These are phyloP conservation scores for Macquaria australasica DNA, from an alignment of 2,113 vertebrate species.

Conservation along the genomic window DNA sequence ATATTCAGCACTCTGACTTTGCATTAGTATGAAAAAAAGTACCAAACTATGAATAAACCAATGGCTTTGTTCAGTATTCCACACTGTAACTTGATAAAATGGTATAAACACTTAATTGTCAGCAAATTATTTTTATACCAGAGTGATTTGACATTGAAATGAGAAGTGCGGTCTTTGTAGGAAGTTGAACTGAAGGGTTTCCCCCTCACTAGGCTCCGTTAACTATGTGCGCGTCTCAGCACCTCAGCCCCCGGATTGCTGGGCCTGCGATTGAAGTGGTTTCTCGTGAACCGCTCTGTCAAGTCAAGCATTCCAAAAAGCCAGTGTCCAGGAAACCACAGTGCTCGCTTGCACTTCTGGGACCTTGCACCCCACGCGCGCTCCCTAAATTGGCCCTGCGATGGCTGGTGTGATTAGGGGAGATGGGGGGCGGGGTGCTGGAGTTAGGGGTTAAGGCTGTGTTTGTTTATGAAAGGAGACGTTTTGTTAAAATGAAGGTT, in stretches of 20 bases:
- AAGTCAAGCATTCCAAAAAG: slow-evolving; percentile 74
- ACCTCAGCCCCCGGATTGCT: slow-evolving; percentile 28
- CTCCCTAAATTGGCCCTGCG: slow-evolving; percentile 45
- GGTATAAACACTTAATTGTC: slow-evolving; percentile 9
- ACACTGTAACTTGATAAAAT: not conserved
- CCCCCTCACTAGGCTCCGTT: slow-evolving; percentile 2
- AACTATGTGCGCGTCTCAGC: slow-evolving; percentile 37
- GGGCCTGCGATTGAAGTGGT: slow-evolving; percentile 55
- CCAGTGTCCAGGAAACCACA: slow-evolving; percentile 76
- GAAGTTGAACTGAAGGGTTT: slow-evolving; percentile 23
- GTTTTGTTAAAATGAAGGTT: slow-evolving; percentile 68
- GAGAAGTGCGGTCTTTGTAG: not conserved
- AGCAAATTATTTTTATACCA: slow-evolving; percentile 10
- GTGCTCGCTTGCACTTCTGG: slow-evolving; percentile 53
- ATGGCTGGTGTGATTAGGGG: slow-evolving; percentile 46
- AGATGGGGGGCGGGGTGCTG: not conserved
- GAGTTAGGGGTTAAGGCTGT: slow-evolving; percentile 1
- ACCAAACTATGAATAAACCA: not conserved
- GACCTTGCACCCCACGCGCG: slow-evolving; percentile 66
- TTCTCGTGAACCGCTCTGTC: slow-evolving; percentile 66
- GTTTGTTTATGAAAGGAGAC: slow-evolving; percentile 68
- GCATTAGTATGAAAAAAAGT: not conserved
- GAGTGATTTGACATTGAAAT: slow-evolving; percentile 22
- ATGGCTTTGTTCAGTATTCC: not conserved
- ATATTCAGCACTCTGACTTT: slow-evolving; percentile 16